Base-by-base conservation (phyloP, 2,113 vertebrate species). In the Hippocampus mohnikei region DNA sequence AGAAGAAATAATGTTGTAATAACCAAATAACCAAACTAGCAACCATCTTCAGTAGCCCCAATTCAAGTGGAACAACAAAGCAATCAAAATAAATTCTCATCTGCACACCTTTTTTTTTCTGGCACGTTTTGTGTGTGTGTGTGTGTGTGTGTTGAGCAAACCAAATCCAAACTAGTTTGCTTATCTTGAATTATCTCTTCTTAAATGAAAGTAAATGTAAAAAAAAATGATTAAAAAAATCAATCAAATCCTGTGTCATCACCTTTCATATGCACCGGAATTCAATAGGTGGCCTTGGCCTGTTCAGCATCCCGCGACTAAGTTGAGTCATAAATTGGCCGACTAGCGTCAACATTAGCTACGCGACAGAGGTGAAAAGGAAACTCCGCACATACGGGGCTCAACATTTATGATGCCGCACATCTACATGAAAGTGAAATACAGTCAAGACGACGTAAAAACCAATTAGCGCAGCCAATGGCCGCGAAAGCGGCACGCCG, bases 401-500 rank as follows among this genome's bases (percentile, higher is more conserved):
- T 40, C 29, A 20, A 37, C 29, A 10, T 61, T 61, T 61, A 10
- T 10, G 27, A 29, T 59, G 16, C 1, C 23, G 59, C 6, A 29
- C n/a, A 42, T 44, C 40, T 29, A 61, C 68, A 59, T 37, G 33
- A 59, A 40, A 12, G 33, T 27, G 55, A 58, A 58, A 58, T 27
- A 5, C 23, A 58, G 11, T 58, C 23, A 58, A 25, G 23, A 16
- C 12, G 55, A 58, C 23, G 23, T 58, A 7, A 58, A 58, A 13
- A 12, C 12, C 23, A 13, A 3, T 58, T 58, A 5, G 55, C 55
- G 3, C 25, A 25, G 55, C 23, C 23, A 3, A n/a, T 58, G 65
- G 37, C 68, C 37, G 52, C 64, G 20, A 73, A 76, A 83, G 74
- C 42, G 10, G 21, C 5, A 8, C 73, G 7, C 71, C 33, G 63